Evolutionary conservation across 2,888 invertebrate species (phyloP).

Genomic region (Perizoma affinitatum): DNA sequence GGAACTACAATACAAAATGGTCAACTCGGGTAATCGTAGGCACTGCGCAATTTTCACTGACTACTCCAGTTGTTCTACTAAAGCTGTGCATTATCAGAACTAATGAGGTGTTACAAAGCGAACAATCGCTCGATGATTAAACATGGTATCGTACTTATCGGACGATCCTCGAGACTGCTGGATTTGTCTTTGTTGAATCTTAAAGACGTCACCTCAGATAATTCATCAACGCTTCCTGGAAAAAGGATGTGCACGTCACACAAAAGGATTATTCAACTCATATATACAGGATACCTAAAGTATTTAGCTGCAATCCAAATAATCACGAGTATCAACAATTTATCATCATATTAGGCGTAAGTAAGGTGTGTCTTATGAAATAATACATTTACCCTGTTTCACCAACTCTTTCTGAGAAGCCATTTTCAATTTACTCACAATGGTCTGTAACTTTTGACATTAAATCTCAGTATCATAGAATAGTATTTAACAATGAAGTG

Average conservation of each 20-base stretch:
- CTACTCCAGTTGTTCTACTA: constrained; percentile 15
- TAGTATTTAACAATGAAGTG: constrained; percentile 11
- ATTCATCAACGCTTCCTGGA: neutral
- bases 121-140: constrained; percentile 53
- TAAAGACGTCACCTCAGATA: constrained; percentile 2
- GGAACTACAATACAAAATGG: too few species aligned
- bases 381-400: too few species aligned
- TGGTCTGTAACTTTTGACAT: too few species aligned
- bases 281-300: neutral
- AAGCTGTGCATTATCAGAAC: constrained; percentile 28
- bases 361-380: too few species aligned
- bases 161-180: constrained; percentile 29
- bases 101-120: constrained; percentile 57
- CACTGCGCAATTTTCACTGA: neutral
- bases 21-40: too few species aligned
- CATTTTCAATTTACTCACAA: too few species aligned
- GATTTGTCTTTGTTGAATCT: constrained; percentile 22
- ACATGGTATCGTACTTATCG: constrained; percentile 39
- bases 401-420: too few species aligned
- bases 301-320: too few species aligned
- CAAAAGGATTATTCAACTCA: neutral
- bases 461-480: constrained; percentile 2
- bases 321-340: too few species aligned
- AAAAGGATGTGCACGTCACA: neutral
- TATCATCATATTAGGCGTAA: too few species aligned